A percentile compares a stretch with the other conserved stretches of the same genome.
These are phyloP conservation scores for Epinotia bilunana DNA, from an alignment of 2,888 invertebrate species.

Conservation along the genomic window DNA sequence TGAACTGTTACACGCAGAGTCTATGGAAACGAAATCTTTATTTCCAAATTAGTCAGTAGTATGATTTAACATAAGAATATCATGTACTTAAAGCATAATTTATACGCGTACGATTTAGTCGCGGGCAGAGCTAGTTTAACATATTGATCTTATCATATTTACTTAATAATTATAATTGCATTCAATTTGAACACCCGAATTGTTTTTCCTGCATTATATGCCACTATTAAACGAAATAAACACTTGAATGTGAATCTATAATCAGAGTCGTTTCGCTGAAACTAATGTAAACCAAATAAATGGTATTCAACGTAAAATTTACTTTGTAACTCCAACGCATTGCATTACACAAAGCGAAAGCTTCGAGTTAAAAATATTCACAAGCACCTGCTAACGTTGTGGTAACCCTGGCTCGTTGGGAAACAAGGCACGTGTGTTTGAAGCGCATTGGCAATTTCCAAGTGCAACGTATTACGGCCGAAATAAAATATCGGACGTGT, in stretches of 20 bases:
- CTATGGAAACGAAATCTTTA: too few relatives aligned
- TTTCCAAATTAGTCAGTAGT: too few relatives aligned
- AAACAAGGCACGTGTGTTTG: constrained; percentile 35
- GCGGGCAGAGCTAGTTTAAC: too few relatives aligned
- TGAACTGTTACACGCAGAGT: too few relatives aligned
- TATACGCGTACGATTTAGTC: too few relatives aligned
- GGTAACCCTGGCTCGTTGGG: constrained; percentile 20
- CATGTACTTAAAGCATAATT: too few relatives aligned
- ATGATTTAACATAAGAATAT: too few relatives aligned
- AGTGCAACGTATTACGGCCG: constrained; percentile 26
- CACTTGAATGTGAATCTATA: neutral
- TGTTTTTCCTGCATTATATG: neutral
- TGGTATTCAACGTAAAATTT: constrained; percentile 12
- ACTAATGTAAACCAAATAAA: constrained; percentile 8
- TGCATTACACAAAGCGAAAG: constrained; percentile 17
- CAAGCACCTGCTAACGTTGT: constrained; percentile 25
- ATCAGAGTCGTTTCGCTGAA: too few relatives aligned
- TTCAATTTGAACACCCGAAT: neutral
- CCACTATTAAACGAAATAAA: neutral
- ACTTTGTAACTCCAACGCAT: constrained; percentile 10
- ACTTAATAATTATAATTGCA: too few relatives aligned
- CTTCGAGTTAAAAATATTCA: constrained; percentile 16
- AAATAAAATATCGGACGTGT: constrained; percentile 36
- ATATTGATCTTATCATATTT: too few relatives aligned
- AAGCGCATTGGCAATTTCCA: constrained; percentile 43